Conservation (phyloP, 2,113 vertebrate genomes). For the Pollimyrus isidori region DNA sequence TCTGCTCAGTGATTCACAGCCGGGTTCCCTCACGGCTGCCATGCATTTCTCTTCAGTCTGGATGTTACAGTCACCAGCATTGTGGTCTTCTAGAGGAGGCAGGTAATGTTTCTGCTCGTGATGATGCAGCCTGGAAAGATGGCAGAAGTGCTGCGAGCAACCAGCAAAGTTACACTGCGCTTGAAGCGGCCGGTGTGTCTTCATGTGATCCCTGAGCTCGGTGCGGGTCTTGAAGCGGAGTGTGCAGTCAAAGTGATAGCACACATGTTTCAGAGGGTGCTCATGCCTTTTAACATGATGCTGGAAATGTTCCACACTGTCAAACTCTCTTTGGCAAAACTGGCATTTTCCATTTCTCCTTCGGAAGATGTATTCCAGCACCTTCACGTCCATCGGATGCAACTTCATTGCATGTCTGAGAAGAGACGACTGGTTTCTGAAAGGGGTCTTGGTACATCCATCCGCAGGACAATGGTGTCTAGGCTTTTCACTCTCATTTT, state of each 20-base stretch:
- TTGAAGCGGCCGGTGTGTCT: conserved; percentile 76
- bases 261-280: conserved; percentile 78
- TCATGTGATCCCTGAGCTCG: conserved; percentile 77
- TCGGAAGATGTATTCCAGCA: conserved; percentile 79
- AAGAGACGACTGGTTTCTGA: background rate
- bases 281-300: conserved; percentile 82
- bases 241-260: conserved; percentile 80
- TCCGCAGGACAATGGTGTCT: background rate
- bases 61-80: background rate
- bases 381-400: conserved; percentile 71
- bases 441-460: conserved; percentile 42
- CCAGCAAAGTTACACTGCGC: conserved; percentile 79
- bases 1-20: background rate
- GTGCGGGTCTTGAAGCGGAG: conserved; percentile 76
- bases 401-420: conserved; percentile 60
- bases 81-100: background rate
- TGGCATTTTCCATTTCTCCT: conserved; percentile 77
- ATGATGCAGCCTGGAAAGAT: conserved; percentile 76
- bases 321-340: conserved; percentile 81
- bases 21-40: background rate
- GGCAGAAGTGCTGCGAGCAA: conserved; percentile 73
- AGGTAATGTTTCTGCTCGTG: conserved; percentile 84
- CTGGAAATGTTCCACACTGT: conserved; percentile 79
- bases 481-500: background rate
- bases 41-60: background rate